A percentile compares a stretch with the other conserved stretches of the same genome.
Evolutionary conservation across 2,888 invertebrate genomes (phyloP).

Genomic region (Cataglyphis altisquamis): DNA sequence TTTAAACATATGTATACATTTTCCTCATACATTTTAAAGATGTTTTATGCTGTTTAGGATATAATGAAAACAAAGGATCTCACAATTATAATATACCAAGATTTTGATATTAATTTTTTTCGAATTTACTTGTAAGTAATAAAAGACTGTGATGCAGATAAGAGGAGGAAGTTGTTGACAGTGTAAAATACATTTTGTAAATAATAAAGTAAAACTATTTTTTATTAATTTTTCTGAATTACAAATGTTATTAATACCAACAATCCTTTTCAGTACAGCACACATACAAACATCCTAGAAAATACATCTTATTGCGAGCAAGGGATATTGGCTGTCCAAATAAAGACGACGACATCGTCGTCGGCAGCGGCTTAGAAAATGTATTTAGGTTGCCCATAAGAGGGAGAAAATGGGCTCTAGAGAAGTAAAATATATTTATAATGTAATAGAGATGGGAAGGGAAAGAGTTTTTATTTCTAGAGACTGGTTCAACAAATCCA

Average conservation of each 20-base stretch:
- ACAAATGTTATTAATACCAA: conserved; percentile 81
- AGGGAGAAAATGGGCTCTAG: conserved; percentile 45
- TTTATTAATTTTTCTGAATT: conserved; percentile 59
- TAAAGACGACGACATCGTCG: conserved; percentile 58
- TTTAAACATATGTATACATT: not conserved
- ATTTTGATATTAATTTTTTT: conserved; percentile 37
- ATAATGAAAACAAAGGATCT: conserved; percentile 3
- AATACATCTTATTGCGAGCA: conserved; percentile 70
- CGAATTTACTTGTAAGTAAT: conserved; percentile 71
- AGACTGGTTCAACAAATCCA: conserved; percentile 63
- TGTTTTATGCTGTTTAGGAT: conserved; percentile 37
- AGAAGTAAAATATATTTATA: conserved; percentile 61
- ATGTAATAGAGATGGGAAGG: conserved; percentile 54
- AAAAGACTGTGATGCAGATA: conserved; percentile 59
- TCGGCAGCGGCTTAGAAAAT: conserved; percentile 56
- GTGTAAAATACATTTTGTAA: conserved; percentile 65
- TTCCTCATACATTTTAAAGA: not conserved
- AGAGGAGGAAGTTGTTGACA: conserved; percentile 37
- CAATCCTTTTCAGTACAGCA: conserved; percentile 83
- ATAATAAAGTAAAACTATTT: conserved; percentile 63
- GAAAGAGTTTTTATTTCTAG: conserved; percentile 80
- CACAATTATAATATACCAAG: not conserved
- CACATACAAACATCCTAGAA: conserved; percentile 73
- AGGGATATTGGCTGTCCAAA: conserved; percentile 59
- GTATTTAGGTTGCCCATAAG: conserved; percentile 59